Evolutionary conservation across 2,797 vertebrate genomes (phyloP), one percentile per base, ranked within the genome.

Genomic region (Gobionotothen gibberifrons): DNA sequence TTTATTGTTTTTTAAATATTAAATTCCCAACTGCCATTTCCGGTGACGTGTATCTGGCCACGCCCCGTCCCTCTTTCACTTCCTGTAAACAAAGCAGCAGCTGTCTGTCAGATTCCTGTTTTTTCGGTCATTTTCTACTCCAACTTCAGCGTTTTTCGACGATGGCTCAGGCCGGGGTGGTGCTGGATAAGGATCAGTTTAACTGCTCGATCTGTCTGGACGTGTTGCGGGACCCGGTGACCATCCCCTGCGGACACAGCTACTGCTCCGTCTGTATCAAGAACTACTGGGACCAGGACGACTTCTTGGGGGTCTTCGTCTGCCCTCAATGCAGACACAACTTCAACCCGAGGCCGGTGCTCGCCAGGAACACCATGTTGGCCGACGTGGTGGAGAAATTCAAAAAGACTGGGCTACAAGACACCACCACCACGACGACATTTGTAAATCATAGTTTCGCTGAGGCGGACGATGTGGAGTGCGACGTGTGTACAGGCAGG

Each of bases 401-500:
- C 61, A 87, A 85, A 26, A 90, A 72, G 5, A 93, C 90, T 0
- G 82, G 85, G 2, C 85, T 94, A 2, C 82, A 87, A 0, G 79
- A 86, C 0, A 26, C 22, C 48, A 0, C 63, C 9, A 2, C 56
- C 32, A 36, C 58, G 4, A 19, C 19, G 2, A 5, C 29, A 36
- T 29, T 44, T 13, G 69, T n/a, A 0, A 60, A 0, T 32, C 79
- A 40, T 2, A 75, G 58, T 1, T 64, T 83, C 0, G 93, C 94
- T 10, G 89, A 88, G 61, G 84, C 69, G 0, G 64, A 42, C 1
- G 89, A 78, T 39, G 93, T 97, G 46, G 56, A 63, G 73, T 99
- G 98, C 56, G 97, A 99, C 81, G 96, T 95, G 40, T 99, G 98
- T 87, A 82, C 71, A 40, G 93, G 83, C 66, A 89, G 73, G 61